phyloP scores from a whole-genome alignment of 1,140 invertebrate species.

The Megalopta genalis region DNA sequence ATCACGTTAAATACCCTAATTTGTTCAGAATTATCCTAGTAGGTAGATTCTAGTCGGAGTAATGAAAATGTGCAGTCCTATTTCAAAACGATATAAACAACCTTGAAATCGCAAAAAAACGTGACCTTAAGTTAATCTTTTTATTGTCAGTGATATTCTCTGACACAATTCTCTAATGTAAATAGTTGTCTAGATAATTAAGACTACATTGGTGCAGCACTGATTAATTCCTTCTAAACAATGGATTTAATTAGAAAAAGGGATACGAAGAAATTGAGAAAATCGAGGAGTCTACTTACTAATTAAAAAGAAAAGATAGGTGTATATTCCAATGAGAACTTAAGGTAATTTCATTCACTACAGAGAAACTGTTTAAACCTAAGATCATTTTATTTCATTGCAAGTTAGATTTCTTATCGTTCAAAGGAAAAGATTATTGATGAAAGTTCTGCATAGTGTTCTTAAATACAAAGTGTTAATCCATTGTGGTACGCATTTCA shows the following conservation, averaged over 20 bases:
- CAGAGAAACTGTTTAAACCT: not conserved
- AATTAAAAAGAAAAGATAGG: not conserved
- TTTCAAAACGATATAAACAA: too few species aligned
- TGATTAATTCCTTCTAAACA: constrained; percentile 26
- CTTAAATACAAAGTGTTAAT: not conserved
- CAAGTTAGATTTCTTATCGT: not conserved
- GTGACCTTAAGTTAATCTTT: too few species aligned
- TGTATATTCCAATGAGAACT: not conserved
- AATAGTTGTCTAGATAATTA: too few species aligned
- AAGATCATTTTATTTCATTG: not conserved
- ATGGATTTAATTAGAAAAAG: constrained; percentile 36
- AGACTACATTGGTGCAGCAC: constrained; percentile 11
- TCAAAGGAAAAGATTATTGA: not conserved
- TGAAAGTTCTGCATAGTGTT: not conserved
- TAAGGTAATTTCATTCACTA: not conserved
- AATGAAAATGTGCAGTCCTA: too few species aligned
- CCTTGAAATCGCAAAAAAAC: too few species aligned
- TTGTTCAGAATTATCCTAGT: too few species aligned
- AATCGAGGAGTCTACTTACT: constrained; percentile 1
- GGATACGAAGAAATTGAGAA: constrained; percentile 26
- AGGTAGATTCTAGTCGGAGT: too few species aligned
- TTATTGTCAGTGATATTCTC: too few species aligned
- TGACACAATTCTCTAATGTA: too few species aligned
- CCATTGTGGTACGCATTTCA: not conserved
- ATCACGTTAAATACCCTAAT: too few species aligned